Evolutionary conservation across 2,113 vertebrate species (phyloP), one percentile per base, ranked within the genome.

Genomic region (Lanius ludovicianus): DNA sequence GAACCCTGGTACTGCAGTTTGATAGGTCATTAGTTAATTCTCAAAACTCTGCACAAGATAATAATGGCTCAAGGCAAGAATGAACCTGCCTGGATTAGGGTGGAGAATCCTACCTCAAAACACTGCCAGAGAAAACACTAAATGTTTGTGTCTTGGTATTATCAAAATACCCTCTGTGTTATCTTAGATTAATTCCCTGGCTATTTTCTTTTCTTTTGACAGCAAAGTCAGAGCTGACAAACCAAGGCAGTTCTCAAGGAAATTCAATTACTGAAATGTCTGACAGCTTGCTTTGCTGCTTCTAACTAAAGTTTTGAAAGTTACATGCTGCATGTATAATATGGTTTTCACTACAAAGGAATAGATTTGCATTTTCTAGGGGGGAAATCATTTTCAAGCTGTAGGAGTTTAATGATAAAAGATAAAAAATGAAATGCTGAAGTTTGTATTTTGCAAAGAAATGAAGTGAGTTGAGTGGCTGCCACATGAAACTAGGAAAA

Each of bases 181-280:
- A 97, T 97, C 95, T 97, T 71, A 95, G 95, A 96, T 97, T 97
- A 97, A 97, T 98, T 97, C 89, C 89, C 95, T 94, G 86, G 97
- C 96, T 97, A 96, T 96, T 98, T 98, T 95, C 85, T 96, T 97
- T 98, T 96, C 92, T 97, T 98, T 96, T 97, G 97, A 98, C 97
- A 97, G 97, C 94, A 92, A 97, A 98, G 96, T 97, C 96, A 97
- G 96, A 97, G 85, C 97, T 98, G 97, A 98, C 97, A 98, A 97
- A 95, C 96, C 89, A 93, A 97, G 94, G 95, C 95, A 97, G 92
- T 96, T 97, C 97, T 98, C 97, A 97, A 96, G 96, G 97, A 98
- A 98, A 98, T 98, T 98, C 96, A 98, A 97, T 98, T 98, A 97
- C 97, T 95, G 94, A 97, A 98, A 96, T 95, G 91, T 96, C 94